Evolutionary conservation across 37 sponge, comb jelly and placozoan species (phyloP).

Genomic region (Crambe crambe): DNA sequence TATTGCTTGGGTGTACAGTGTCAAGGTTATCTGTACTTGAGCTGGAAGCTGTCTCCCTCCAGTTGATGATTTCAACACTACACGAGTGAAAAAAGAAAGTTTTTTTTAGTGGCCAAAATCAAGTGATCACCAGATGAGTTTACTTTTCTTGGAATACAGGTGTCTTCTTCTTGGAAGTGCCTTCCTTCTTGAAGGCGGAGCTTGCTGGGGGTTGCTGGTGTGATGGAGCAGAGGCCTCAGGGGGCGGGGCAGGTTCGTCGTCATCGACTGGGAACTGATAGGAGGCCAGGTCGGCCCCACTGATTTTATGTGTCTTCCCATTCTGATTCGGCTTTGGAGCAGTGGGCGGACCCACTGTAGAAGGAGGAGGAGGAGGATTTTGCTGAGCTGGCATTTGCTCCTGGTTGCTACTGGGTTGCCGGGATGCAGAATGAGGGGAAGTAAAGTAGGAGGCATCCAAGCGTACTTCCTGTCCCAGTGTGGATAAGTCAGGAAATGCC

Average conservation of each 20-base stretch:
- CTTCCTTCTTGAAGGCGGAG: neutral
- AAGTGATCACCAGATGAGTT: no score
- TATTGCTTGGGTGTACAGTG: conserved; percentile 75
- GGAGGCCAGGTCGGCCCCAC: conserved; percentile 19
- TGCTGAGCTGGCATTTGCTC: neutral
- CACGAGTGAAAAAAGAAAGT: no score
- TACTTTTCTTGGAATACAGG: conserved; percentile 10
- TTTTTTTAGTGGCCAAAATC: no score
- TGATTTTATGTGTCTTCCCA: neutral
- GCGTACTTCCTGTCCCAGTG: neutral
- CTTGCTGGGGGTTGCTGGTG: neutral
- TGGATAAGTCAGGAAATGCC: conserved; percentile 5
- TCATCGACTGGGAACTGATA: conserved; percentile 64
- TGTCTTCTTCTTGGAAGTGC: conserved; percentile 8
- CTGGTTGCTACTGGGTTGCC: neutral
- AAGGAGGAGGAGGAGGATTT: neutral
- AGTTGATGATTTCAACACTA: conserved; percentile 66
- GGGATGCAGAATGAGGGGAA: neutral
- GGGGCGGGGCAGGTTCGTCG: conserved; percentile 20
- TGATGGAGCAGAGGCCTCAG: neutral
- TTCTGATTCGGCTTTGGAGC: neutral
- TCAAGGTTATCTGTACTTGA: conserved; percentile 16
- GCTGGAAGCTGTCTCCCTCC: neutral
- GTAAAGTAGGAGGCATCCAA: neutral
- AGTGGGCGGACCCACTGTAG: neutral